Conservation (phyloP, 2,113 vertebrate genomes). For the Melanerpes aurifrons region DNA sequence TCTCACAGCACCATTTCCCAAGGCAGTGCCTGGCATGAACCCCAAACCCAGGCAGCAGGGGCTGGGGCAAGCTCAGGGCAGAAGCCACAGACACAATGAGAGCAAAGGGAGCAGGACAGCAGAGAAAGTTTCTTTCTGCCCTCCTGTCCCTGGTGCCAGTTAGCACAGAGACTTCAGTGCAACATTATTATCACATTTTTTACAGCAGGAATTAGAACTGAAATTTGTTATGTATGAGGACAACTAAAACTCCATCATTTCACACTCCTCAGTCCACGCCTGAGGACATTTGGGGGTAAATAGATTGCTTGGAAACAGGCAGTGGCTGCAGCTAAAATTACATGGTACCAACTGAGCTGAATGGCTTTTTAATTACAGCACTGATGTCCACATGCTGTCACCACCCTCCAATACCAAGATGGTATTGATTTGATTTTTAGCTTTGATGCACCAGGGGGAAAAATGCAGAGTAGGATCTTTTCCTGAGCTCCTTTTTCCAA, state of each 20-base stretch:
- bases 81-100: background rate
- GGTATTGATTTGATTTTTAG: conserved; percentile 82
- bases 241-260: conserved; percentile 83
- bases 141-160: conserved; percentile 28
- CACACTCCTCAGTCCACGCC: conserved; percentile 76
- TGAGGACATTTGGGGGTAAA: conserved; percentile 82
- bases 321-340: conserved; percentile 83
- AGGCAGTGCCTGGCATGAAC: rapidly evolving
- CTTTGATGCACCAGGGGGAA: conserved; percentile 72
- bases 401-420: conserved; percentile 77
- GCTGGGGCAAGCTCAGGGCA: background rate
- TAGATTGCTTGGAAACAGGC: conserved; percentile 81
- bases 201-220: conserved; percentile 78
- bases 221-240: conserved; percentile 81
- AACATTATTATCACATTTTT: conserved; percentile 78
- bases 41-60: background rate
- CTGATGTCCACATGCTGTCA: conserved; percentile 78
- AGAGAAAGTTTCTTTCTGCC: conserved; percentile 53
- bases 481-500: conserved; percentile 63
- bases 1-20: background rate
- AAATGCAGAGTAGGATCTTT: conserved; percentile 66
- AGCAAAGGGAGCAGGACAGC: conserved; percentile 36
- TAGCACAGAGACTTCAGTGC: conserved; percentile 53
- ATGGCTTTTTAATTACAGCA: conserved; percentile 84
- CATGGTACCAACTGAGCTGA: conserved; percentile 80